Conservation (phyloP, 2,888 invertebrate species). For the Cephus runcator region DNA sequence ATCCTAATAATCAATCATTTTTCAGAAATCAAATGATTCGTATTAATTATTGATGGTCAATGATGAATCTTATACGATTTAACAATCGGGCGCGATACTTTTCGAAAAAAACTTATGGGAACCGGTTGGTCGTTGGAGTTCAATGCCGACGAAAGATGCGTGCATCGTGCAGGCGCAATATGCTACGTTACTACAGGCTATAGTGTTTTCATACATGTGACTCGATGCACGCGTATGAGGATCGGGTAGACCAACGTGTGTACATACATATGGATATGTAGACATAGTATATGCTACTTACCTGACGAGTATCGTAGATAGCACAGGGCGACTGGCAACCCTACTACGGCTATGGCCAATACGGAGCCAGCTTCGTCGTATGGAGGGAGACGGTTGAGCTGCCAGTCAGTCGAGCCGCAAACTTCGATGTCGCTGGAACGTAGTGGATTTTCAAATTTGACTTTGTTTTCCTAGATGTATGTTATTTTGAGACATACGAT, state of each 20-base stretch:
- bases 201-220: background rate
- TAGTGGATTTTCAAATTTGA: constrained; percentile 5
- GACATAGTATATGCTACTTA: background rate
- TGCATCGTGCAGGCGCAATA: background rate
- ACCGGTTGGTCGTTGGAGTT: constrained; percentile 33
- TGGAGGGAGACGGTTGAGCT: constrained; percentile 26
- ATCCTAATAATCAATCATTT: background rate
- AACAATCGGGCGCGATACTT: constrained; percentile 38
- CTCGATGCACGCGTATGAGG: background rate
- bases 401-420: constrained; percentile 54
- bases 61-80: constrained; percentile 25
- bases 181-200: background rate
- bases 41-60: background rate
- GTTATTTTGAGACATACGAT: background rate
- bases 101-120: constrained; percentile 44
- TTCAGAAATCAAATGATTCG: background rate
- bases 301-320: background rate
- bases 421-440: constrained; percentile 50
- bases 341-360: constrained; percentile 27
- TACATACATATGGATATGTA: background rate
- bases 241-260: background rate
- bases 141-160: background rate
- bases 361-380: constrained; percentile 16
- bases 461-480: background rate
- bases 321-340: constrained; percentile 3